Evolutionary conservation across 2,113 vertebrate genomes (phyloP), one percentile per base, ranked within the genome.

Genomic region (Pseudopodoces humilis): DNA sequence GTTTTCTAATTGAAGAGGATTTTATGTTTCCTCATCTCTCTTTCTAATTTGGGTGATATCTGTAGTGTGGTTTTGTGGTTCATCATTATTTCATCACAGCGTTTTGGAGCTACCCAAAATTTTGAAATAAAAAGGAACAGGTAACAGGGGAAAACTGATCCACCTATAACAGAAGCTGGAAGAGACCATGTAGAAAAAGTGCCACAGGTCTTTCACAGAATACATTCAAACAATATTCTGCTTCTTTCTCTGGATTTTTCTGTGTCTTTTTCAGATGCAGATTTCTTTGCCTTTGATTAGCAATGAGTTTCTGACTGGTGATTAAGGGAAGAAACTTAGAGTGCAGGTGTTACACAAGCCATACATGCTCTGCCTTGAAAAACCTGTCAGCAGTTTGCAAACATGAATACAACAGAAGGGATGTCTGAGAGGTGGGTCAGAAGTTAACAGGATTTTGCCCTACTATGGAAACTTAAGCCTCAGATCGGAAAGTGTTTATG

Each of bases 381-480:
- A 97, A 95, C 44, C 93, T 97, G 95, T 92, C 97, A 97, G 92
- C 9, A 2, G 83, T 92, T 95, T 96, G 91, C 95, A 90, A 97
- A 95, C 86, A 88, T 75, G 94, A 98, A 95, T 87, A 86, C 95
- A 95, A 95, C 90, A 96, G 96, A 97, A 96, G 88, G 83, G 91
- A 71, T 94, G 93, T 96, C 96, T 98, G 96, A 97, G 94, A 97
- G 97, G 97, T 97, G 96, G 97, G 98, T 98, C 98, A 97, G 94
- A 98, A 98, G 97, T 98, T 98, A 98, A 98, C 97, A 98, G 98
- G 98, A 98, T 98, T 98, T 98, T 97, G 83, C 97, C 97, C 98
- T 97, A 88, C 97, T 98, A 96, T 97, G 97, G 98, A 98, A 98
- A 98, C 97, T 95, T 97, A 97, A 98, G 98, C 98, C 78, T 96